Evolutionary conservation across 1,140 invertebrate species (phyloP).

Genomic region (Diabrotica virgifera): DNA sequence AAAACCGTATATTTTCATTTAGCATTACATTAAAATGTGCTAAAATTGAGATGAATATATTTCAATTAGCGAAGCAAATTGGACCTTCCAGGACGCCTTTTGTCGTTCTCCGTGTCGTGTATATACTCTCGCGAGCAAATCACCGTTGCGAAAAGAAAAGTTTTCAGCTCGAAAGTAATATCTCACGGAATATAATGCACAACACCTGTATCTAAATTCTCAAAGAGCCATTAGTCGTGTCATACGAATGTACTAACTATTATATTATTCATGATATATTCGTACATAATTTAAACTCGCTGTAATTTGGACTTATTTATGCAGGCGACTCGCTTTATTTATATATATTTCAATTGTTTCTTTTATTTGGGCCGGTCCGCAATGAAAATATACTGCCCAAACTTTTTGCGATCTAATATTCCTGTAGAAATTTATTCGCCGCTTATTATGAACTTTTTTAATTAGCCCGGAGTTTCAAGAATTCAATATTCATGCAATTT

Average conservation of each 20-base stretch:
- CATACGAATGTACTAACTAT: constrained; percentile 21
- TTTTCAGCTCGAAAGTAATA: constrained; percentile 17
- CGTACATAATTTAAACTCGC: constrained; percentile 14
- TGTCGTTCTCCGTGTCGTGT: too few relatives aligned
- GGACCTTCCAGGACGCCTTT: constrained; percentile 3
- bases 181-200: constrained; percentile 21
- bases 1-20: too few relatives aligned
- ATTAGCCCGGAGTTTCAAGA: too few relatives aligned
- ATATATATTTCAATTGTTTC: constrained; percentile 17
- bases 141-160: constrained; percentile 11
- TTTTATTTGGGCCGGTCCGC: not conserved
- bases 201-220: constrained; percentile 22
- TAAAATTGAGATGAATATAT: constrained; percentile 13
- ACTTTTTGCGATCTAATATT: too few relatives aligned
- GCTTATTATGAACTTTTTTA: too few relatives aligned
- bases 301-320: constrained; percentile 22
- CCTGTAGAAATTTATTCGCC: too few relatives aligned
- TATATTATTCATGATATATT: constrained; percentile 22
- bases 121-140: constrained; percentile 8
- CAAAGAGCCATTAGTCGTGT: constrained; percentile 20
- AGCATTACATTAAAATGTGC: not conserved
- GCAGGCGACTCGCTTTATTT: constrained; percentile 17
- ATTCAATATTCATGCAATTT: too few relatives aligned
- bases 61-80: constrained; percentile 16
- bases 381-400: too few relatives aligned